phyloP scores from a whole-genome alignment of 1,140 invertebrate species.

The Spodoptera frugiperda region DNA sequence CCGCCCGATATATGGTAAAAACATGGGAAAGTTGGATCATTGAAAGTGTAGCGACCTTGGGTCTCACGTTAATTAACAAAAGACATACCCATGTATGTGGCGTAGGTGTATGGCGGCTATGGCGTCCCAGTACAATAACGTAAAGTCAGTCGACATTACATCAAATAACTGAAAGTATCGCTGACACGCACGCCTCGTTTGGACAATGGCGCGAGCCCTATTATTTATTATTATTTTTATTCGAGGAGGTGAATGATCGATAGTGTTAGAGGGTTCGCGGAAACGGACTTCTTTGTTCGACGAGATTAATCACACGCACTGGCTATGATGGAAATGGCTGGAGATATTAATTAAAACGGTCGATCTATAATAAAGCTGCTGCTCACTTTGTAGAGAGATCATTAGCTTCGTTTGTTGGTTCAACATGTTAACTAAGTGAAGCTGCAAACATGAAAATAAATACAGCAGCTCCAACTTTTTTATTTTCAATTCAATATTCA shows the following conservation, averaged over 20 bases:
- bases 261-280: conserved; percentile 73
- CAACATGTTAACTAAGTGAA: not conserved
- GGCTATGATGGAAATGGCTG: conserved; percentile 71
- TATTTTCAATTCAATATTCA: too few species aligned
- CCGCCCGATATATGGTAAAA: not conserved
- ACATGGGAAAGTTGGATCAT: conserved; percentile 18
- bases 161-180: conserved; percentile 67
- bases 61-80: conserved; percentile 43
- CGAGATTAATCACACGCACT: conserved; percentile 81
- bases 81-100: conserved; percentile 41
- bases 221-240: conserved; percentile 85
- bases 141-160: conserved; percentile 58
- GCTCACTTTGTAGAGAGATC: not conserved
- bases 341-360: conserved; percentile 75
- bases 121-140: conserved; percentile 40
- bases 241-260: conserved; percentile 81
- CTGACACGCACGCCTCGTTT: conserved; percentile 72
- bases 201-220: conserved; percentile 76
- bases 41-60: conserved; percentile 48
- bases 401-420: not conserved
- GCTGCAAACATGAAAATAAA: not conserved
- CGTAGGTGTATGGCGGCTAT: conserved; percentile 28
- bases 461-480: too few species aligned
- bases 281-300: conserved; percentile 80
- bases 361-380: not conserved